Evolutionary conservation across 2,888 invertebrate species (phyloP).

Genomic region (Andrena praecox): DNA sequence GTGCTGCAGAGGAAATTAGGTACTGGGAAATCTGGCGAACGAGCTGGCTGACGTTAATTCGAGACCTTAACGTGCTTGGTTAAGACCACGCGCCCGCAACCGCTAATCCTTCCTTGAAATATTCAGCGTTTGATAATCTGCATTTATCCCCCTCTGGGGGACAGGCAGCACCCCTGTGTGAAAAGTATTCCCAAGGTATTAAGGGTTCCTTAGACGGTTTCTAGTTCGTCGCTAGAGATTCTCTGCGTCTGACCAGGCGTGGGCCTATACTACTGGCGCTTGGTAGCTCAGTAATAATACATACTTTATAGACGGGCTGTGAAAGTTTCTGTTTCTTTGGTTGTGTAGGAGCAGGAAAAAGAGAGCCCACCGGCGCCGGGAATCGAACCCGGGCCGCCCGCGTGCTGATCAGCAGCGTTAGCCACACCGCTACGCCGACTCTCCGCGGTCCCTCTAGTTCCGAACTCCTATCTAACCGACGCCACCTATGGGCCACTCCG

Average conservation of each 20-base stretch:
- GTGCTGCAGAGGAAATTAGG: neutral
- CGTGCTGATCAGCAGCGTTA: too few species aligned
- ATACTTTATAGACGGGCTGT: neutral
- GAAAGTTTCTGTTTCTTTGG: neutral
- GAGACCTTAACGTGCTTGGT: slow-evolving; percentile 29
- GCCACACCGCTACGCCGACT: too few species aligned
- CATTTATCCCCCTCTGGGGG: neutral
- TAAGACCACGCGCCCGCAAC: slow-evolving; percentile 66
- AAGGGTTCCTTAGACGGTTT: neutral
- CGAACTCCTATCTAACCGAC: too few species aligned
- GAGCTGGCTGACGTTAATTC: slow-evolving; percentile 50
- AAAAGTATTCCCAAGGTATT: slow-evolving; percentile 49
- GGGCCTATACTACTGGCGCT: slow-evolving; percentile 4
- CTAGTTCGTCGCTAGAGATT: neutral
- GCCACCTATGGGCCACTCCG: too few species aligned
- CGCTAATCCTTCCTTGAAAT: slow-evolving; percentile 73
- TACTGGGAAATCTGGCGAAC: slow-evolving; percentile 5
- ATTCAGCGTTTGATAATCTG: slow-evolving; percentile 69
- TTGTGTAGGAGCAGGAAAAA: too few species aligned
- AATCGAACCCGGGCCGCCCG: too few species aligned
- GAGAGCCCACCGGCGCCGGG: too few species aligned
- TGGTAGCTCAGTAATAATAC: neutral
- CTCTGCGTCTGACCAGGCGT: neutral
- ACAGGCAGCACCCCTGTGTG: neutral
- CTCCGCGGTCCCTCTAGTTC: too few species aligned